phyloP scores from a whole-genome alignment of 2,797 vertebrate species.

The Phoebastria nigripes region DNA sequence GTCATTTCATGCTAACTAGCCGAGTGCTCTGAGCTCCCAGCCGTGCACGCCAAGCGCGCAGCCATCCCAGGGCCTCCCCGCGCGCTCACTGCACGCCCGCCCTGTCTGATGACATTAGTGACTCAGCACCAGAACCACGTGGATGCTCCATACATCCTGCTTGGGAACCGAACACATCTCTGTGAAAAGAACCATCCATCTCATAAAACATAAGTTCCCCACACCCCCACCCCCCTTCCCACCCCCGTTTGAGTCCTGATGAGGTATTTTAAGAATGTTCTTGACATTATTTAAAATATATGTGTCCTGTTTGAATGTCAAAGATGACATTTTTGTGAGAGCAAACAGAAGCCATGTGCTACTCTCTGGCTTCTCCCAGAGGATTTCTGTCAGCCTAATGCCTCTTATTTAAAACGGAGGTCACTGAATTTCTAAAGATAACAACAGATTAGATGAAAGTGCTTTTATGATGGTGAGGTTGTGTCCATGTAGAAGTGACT shows the following conservation, averaged over 20 bases:
- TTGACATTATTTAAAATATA: conserved; percentile 69
- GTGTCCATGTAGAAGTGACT: conserved; percentile 63
- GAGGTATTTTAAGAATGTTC: conserved; percentile 66
- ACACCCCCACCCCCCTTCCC: not conserved
- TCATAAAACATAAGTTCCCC: conserved; percentile 65
- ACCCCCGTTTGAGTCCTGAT: conserved; percentile 48
- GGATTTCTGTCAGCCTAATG: conserved; percentile 62
- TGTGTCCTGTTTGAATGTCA: conserved; percentile 72
- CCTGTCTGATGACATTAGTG: conserved; percentile 63
- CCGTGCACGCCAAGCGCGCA: not conserved
- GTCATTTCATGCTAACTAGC: not conserved
- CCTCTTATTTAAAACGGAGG: conserved; percentile 64
- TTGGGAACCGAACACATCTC: conserved; percentile 46
- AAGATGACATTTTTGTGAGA: conserved; percentile 64
- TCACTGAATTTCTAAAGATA: conserved; percentile 67
- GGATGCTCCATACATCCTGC: conserved; percentile 64
- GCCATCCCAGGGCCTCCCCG: not conserved
- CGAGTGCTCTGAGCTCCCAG: not conserved
- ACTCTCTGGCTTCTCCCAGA: conserved; percentile 60
- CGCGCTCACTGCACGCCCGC: not conserved
- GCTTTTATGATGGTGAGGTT: conserved; percentile 66
- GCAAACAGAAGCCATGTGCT: conserved; percentile 57
- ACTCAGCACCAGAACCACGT: conserved; percentile 71
- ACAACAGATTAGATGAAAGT: conserved; percentile 62
- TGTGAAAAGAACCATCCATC: conserved; percentile 71